Base-by-base conservation (phyloP, 1,140 invertebrate species). In the Zaprionus ghesquierei region DNA sequence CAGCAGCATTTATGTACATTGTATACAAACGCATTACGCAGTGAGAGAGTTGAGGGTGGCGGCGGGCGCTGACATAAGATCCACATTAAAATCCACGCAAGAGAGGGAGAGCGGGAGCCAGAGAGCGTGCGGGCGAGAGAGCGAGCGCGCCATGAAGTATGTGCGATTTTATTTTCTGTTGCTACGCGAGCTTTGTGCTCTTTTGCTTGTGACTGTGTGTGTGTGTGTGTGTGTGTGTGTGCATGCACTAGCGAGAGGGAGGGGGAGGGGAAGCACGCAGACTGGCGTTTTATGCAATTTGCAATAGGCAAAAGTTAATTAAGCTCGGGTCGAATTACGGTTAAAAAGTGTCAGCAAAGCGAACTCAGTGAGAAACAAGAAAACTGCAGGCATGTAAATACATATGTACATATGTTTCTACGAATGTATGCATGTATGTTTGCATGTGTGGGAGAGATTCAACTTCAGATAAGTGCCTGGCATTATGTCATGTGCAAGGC, bases 111-210 rank as follows among this genome's bases (percentile, higher is more conserved):
- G 27, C 1, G 35, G 6, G 55, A 25, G 15, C 15, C n/a, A 18
- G 20, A 10, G 6, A 31, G n/a, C 13, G 18, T 12, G 20, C 0
- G 54, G 22, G 49, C n/a, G 27, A 38, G n/a, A 2, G 9, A 68
- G 27, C n/a, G 41, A 84, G 69, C 65, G 80, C 80, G 80, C 80
- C 80, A 65, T 54, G 73, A 84, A 85, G 81, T 85, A 85, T 73
- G 81, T 74, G 79, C 63, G 46, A 10, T 27, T 51, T 82, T 81
- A 55, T 81, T 77, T 38, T 35, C 55, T 74, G 77, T 81, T 81
- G 78, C 78, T 60, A 80, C 38, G 71, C 33, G 25, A 81, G 63
- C 79, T 81, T 69, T 65, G 69, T 65, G 41, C 23, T 33, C 38
- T 54, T 29, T 29, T 29, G 27, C 27, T 23, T 35, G 46, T 20